phyloP scores from a whole-genome alignment of 1,140 invertebrate genomes.

The Anoplophora glabripennis region DNA sequence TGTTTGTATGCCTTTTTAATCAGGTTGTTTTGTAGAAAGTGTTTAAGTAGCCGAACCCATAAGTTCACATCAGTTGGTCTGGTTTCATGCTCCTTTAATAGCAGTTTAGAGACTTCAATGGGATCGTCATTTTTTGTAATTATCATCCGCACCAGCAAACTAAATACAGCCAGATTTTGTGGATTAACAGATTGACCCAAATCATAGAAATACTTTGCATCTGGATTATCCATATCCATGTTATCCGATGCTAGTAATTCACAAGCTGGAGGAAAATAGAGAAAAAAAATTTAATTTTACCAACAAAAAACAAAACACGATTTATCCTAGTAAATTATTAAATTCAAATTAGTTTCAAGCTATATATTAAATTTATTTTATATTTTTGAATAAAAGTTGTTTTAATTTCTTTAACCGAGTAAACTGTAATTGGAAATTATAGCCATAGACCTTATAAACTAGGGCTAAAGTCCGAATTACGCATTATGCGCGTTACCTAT shows the following conservation, averaged over 20 bases:
- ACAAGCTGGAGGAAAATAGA: conserved; percentile 67
- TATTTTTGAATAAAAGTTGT: no score
- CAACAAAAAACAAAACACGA: no score
- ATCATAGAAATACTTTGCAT: conserved; percentile 76
- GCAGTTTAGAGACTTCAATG: conserved; percentile 56
- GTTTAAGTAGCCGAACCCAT: conserved; percentile 69
- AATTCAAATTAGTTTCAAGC: no score
- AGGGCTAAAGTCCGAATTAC: no score
- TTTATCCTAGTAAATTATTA: no score
- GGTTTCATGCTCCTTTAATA: conserved; percentile 62
- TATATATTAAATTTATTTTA: no score
- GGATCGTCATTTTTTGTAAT: conserved; percentile 53
- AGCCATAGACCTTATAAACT: no score
- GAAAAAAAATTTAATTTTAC: conserved; percentile 9
- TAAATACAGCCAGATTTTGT: conserved; percentile 69
- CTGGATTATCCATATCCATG: conserved; percentile 56
- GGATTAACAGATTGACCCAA: conserved; percentile 70
- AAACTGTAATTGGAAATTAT: no score
- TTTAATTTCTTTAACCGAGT: no score
- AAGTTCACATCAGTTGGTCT: conserved; percentile 70
- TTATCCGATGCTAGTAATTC: conserved; percentile 68
- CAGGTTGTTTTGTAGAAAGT: conserved; percentile 67
- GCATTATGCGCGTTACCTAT: no score
- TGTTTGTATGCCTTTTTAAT: conserved; percentile 75
- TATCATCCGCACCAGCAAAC: conserved; percentile 68